Evolutionary conservation across 2,888 invertebrate species (phyloP).

Genomic region (Zhuqinia jingwanae): DNA sequence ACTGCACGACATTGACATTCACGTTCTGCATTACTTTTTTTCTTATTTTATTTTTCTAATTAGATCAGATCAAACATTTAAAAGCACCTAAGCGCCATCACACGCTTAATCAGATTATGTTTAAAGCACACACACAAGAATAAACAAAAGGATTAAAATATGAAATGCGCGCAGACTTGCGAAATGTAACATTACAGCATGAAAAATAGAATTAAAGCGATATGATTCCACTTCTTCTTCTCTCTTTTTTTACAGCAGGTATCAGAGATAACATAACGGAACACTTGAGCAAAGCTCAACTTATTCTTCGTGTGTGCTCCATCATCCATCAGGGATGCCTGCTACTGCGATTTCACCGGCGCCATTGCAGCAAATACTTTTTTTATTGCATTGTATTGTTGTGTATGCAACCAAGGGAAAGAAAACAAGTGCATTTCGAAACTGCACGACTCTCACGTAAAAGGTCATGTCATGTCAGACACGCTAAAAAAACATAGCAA

Average conservation of each 20-base stretch:
- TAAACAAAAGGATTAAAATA: not conserved
- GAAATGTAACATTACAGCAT: not conserved
- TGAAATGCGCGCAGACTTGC: not conserved
- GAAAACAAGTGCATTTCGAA: not conserved
- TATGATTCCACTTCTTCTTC: too few relatives aligned
- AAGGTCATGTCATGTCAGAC: constrained; percentile 61
- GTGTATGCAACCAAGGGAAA: not conserved
- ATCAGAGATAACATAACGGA: constrained; percentile 18
- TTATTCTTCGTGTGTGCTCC: constrained; percentile 42
- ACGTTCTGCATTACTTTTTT: not conserved
- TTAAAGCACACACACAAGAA: not conserved
- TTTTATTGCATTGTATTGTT: not conserved
- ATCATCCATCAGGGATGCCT: constrained; percentile 6
- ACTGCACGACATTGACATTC: constrained; percentile 22
- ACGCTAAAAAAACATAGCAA: constrained; percentile 39
- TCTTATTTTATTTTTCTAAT: not conserved
- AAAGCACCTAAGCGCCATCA: too few relatives aligned
- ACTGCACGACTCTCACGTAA: constrained; percentile 53
- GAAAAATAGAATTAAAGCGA: constrained; percentile 19
- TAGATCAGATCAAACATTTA: not conserved
- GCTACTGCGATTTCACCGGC: not conserved
- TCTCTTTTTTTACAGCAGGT: not conserved
- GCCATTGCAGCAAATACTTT: constrained; percentile 4
- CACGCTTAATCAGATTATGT: not conserved
- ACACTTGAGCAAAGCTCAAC: not conserved